phyloP scores from a whole-genome alignment of 2,888 invertebrate genomes.

The Philaethria dido region DNA sequence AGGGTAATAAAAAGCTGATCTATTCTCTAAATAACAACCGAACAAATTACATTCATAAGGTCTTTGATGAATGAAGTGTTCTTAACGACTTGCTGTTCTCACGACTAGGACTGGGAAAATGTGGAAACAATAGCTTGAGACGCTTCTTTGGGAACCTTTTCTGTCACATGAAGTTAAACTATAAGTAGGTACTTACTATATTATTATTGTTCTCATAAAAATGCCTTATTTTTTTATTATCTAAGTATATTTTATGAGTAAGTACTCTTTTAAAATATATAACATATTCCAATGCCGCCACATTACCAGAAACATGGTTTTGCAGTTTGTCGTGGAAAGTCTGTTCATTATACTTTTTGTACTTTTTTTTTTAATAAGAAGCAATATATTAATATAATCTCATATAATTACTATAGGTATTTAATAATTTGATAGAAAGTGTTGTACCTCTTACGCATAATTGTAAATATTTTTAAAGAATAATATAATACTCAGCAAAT shows the following conservation, averaged over 20 bases:
- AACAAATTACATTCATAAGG: conserved; percentile 18
- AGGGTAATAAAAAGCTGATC: conserved; percentile 1
- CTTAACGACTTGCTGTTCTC: conserved; percentile 31
- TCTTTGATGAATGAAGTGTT: conserved; percentile 31
- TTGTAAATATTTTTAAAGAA: no score
- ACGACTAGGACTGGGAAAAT: conserved; percentile 34
- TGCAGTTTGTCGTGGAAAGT: no score
- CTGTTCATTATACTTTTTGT: no score
- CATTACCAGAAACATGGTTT: no score
- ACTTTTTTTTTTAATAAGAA: no score
- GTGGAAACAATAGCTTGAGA: conserved; percentile 26
- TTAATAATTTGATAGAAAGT: no score
- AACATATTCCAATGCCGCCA: no score
- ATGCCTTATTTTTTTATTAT: neutral
- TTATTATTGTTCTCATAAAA: conserved; percentile 1
- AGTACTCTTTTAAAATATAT: no score
- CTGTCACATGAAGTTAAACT: conserved; percentile 25
- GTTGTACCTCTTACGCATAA: no score
- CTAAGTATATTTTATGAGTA: neutral
- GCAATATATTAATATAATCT: no score
- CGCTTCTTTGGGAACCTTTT: conserved; percentile 29
- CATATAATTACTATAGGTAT: no score
- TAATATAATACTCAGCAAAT: no score
- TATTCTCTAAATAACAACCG: neutral
- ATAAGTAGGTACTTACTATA: neutral